These are phyloP conservation scores for Podarcis muralis DNA, from an alignment of 2,113 vertebrate genomes.

Conservation along the genomic window DNA sequence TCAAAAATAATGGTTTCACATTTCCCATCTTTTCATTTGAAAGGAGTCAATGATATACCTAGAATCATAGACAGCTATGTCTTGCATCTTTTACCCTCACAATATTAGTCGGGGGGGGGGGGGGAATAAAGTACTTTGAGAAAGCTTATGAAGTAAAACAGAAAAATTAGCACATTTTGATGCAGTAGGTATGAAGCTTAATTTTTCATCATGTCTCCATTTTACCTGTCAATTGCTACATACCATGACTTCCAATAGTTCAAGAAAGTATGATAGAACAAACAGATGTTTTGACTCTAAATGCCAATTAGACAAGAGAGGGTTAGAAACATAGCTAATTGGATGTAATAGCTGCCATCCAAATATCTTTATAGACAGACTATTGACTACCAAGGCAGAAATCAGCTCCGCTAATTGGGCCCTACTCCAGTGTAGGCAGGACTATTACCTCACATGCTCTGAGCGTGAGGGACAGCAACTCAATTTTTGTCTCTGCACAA, in stretches of 20 bases:
- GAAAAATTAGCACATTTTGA: constrained; percentile 49
- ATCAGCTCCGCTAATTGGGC: neutral
- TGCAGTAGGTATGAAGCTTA: constrained; percentile 47
- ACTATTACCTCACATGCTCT: neutral
- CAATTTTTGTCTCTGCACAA: neutral
- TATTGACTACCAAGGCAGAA: neutral
- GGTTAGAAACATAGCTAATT: constrained; percentile 23
- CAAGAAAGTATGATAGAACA: constrained; percentile 41
- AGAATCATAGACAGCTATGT: constrained; percentile 3
- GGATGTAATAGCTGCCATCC: neutral
- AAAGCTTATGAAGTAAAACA: constrained; percentile 26
- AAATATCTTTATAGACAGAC: neutral
- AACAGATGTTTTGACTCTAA: constrained; percentile 36
- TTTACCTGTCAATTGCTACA: constrained; percentile 45
- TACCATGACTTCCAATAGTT: constrained; percentile 40
- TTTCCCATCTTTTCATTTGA: neutral
- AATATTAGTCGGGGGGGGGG: constrained; percentile 31
- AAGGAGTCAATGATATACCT: neutral
- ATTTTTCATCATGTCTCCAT: neutral
- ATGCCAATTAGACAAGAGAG: constrained; percentile 16
- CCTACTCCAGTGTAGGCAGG: neutral
- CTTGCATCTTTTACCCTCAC: constrained; percentile 29
- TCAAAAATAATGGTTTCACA: neutral
- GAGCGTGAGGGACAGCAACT: neutral
- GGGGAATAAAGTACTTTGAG: constrained; percentile 16